A percentile compares a stretch with the other conserved stretches of the same genome.
Evolutionary conservation across 2,113 vertebrate species (phyloP).

Genomic region (Malaclemys terrapin): DNA sequence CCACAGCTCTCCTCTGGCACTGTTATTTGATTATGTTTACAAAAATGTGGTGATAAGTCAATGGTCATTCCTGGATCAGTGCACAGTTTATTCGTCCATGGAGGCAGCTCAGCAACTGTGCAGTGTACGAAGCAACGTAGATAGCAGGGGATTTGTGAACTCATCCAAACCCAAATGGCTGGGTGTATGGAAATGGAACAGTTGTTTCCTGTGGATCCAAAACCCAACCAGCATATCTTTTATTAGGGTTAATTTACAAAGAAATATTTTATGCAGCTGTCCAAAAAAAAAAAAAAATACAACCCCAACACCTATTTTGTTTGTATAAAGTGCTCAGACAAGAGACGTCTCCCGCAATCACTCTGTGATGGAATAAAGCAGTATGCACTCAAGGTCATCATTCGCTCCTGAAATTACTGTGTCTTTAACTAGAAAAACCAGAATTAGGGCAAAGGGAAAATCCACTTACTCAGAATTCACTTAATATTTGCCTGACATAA

Average conservation of each 20-base stretch:
- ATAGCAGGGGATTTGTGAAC: neutral
- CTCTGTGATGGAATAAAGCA: fast-evolving
- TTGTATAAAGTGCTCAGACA: neutral
- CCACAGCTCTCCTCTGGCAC: neutral
- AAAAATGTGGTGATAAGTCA: neutral
- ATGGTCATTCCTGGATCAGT: neutral
- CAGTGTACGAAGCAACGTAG: neutral
- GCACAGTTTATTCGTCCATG: neutral
- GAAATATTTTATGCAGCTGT: conserved; percentile 4
- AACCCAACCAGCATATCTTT: neutral
- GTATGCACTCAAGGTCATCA: neutral
- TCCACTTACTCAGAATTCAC: neutral
- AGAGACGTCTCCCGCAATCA: neutral
- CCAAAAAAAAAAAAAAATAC: neutral
- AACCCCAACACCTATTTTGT: neutral
- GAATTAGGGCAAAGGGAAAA: neutral
- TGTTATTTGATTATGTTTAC: neutral
- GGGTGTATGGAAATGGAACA: neutral
- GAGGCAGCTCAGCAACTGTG: fast-evolving
- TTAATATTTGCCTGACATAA: neutral
- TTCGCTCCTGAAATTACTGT: neutral
- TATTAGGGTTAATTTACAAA: conserved; percentile 40
- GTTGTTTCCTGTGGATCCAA: neutral
- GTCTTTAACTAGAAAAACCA: neutral
- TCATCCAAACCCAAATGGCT: neutral